Evolutionary conservation across 2,113 vertebrate species (phyloP).

Genomic region (Lota lota): DNA sequence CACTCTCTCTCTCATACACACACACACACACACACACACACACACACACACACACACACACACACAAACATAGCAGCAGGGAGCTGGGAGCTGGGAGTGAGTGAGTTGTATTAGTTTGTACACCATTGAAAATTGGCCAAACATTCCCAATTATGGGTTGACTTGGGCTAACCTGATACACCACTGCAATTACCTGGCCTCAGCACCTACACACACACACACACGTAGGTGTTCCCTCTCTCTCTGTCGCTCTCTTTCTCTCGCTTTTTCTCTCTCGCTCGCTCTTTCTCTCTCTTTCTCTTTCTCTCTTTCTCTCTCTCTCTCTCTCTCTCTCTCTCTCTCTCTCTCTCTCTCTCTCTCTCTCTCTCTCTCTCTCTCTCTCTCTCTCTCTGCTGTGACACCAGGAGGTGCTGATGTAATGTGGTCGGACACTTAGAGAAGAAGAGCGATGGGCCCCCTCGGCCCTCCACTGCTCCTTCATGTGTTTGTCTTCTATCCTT

Average conservation of each 20-base stretch:
- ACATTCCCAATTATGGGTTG: constrained; percentile 77
- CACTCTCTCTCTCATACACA: constrained; percentile 10
- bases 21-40: constrained; percentile 34
- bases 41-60: constrained; percentile 3
- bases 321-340: constrained; percentile 39
- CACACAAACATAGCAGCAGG: constrained; percentile 14
- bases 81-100: constrained; percentile 39
- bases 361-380: constrained; percentile 47
- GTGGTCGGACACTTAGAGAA: constrained; percentile 59
- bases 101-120: constrained; percentile 75
- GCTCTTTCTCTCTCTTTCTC: constrained; percentile 31
- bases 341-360: constrained; percentile 39
- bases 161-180: constrained; percentile 74
- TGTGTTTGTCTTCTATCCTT: constrained; percentile 56
- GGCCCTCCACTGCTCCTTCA: constrained; percentile 49
- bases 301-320: constrained; percentile 45
- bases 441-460: constrained; percentile 61
- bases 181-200: constrained; percentile 77
- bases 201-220: constrained; percentile 35
- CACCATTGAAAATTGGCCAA: constrained; percentile 74
- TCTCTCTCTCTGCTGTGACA: constrained; percentile 54
- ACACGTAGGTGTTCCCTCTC: constrained; percentile 31
- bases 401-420: constrained; percentile 73
- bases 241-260: constrained; percentile 18
- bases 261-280: constrained; percentile 44